Conservation (phyloP, 2,888 invertebrate species). For the Aspidapion aeneum region DNA sequence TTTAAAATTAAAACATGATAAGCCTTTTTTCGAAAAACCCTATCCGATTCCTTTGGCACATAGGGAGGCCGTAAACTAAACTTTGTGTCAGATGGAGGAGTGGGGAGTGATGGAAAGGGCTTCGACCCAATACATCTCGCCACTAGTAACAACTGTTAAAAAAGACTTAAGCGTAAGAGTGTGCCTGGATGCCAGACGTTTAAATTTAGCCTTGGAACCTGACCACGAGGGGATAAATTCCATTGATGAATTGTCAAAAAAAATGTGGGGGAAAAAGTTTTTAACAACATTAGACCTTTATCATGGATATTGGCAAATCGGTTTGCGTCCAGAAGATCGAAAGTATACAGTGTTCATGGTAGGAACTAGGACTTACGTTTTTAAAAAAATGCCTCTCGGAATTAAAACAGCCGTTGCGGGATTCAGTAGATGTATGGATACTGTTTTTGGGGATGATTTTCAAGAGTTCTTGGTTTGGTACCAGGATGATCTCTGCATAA, state of each 20-base stretch:
- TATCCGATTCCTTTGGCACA: not conserved
- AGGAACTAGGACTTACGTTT: slow-evolving; percentile 5
- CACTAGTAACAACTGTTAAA: slow-evolving; percentile 10
- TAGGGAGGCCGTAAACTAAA: slow-evolving; percentile 7
- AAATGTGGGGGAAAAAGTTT: slow-evolving; percentile 18
- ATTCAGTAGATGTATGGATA: slow-evolving; percentile 23
- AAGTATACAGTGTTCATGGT: slow-evolving; percentile 30
- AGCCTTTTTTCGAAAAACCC: slow-evolving; percentile 4
- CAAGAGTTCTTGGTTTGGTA: slow-evolving; percentile 17
- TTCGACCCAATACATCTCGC: slow-evolving; percentile 8
- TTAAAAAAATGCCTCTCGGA: slow-evolving; percentile 24
- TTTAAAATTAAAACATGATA: slow-evolving; percentile 5
- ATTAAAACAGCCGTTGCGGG: slow-evolving; percentile 20
- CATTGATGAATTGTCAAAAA: slow-evolving; percentile 25
- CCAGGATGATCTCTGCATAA: slow-evolving; percentile 26
- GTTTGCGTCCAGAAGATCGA: slow-evolving; percentile 19
- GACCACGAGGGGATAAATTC: slow-evolving; percentile 17
- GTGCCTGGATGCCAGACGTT: slow-evolving; percentile 11
- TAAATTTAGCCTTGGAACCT: slow-evolving; percentile 17
- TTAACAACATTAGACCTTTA: slow-evolving; percentile 28
- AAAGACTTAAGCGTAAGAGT: slow-evolving; percentile 13
- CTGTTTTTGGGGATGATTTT: slow-evolving; percentile 20
- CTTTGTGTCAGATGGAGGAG: slow-evolving; percentile 11
- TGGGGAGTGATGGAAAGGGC: slow-evolving; percentile 6
- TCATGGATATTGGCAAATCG: slow-evolving; percentile 31